These are phyloP conservation scores for Buceros bicornis DNA, from an alignment of 2,797 vertebrate genomes.

Conservation along the genomic window DNA sequence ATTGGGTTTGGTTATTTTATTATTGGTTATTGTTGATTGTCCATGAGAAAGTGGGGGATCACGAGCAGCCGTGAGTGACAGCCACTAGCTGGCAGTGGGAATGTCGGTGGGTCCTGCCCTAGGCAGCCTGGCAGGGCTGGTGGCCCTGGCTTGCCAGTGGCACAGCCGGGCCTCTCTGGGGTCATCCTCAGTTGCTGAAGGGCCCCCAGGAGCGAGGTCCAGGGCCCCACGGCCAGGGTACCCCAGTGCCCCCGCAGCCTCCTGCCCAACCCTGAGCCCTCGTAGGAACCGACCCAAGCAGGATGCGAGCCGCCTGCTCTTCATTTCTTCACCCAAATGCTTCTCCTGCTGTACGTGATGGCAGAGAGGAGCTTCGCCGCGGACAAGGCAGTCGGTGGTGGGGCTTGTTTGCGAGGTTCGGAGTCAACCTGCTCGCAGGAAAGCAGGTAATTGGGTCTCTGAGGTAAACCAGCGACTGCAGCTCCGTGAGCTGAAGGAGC, in stretches of 20 bases:
- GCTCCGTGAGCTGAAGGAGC: slow-evolving; percentile 35
- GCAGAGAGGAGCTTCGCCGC: background rate
- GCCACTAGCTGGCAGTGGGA: background rate
- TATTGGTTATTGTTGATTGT: accelerated
- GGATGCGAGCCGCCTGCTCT: background rate
- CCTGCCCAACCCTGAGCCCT: background rate
- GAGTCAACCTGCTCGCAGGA: background rate
- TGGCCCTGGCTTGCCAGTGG: background rate
- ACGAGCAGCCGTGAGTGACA: background rate
- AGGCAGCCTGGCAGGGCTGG: background rate
- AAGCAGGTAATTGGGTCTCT: slow-evolving; percentile 31
- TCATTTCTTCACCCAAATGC: background rate
- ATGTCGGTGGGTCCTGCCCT: background rate
- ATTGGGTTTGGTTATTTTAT: background rate
- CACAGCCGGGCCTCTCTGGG: background rate
- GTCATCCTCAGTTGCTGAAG: background rate
- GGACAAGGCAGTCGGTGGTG: accelerated
- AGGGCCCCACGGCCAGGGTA: accelerated
- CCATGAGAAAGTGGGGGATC: background rate
- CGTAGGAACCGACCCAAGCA: accelerated
- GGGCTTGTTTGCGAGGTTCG: background rate
- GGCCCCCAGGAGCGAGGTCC: accelerated
- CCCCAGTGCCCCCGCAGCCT: background rate
- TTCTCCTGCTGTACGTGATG: no score
- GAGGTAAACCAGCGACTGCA: slow-evolving; percentile 22